Percentiles rank a stretch among this genome's conserved stretches.
phyloP scores from a whole-genome alignment of 2,888 invertebrate species.

The Aethes cnicana region DNA sequence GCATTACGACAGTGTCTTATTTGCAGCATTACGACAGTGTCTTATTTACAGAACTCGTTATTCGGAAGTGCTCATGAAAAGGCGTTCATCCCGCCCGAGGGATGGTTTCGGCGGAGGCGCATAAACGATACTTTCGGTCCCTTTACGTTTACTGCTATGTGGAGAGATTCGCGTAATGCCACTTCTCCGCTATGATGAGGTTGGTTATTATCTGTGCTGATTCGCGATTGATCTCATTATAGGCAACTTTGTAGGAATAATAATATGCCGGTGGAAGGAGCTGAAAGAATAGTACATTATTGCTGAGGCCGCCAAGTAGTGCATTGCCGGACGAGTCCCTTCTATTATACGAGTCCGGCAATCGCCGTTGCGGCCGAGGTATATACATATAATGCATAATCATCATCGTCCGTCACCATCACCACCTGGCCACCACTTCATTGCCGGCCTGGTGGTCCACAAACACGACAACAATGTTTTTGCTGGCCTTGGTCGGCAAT shows the following conservation, averaged over 20 bases:
- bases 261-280: not conserved
- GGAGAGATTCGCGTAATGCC: not conserved
- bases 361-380: no score
- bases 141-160: slow-evolving; percentile 37
- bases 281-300: not conserved
- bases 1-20: not conserved
- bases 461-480: no score
- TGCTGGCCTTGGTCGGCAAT: no score
- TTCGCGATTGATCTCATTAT: slow-evolving; percentile 4
- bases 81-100: slow-evolving; percentile 44
- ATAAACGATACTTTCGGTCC: slow-evolving; percentile 48
- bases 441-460: no score
- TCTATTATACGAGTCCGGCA: no score
- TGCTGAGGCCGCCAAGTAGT: no score
- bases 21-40: slow-evolving; percentile 17
- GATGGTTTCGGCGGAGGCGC: slow-evolving; percentile 43
- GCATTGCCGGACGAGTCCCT: no score
- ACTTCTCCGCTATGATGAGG: slow-evolving; percentile 12
- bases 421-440: no score
- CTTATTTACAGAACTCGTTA: slow-evolving; percentile 36
- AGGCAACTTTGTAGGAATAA: not conserved
- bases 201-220: slow-evolving; percentile 10
- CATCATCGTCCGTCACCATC: no score
- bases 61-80: slow-evolving; percentile 49
- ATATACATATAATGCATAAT: no score